Conservation (phyloP, 2,888 invertebrate genomes). For the Pardosa pseudoannulata region DNA sequence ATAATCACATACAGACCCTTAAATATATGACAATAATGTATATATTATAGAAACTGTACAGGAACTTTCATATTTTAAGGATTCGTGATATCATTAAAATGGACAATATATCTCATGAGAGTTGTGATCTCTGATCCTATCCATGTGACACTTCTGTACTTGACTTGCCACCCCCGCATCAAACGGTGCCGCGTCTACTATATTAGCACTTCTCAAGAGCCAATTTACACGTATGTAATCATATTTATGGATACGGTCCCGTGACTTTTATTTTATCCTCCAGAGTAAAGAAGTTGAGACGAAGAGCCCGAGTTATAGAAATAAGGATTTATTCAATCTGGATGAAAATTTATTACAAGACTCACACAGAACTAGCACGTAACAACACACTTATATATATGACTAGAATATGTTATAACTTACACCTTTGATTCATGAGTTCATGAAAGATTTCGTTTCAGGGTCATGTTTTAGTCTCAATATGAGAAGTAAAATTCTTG, state of each 20-base stretch:
- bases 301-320: conserved; percentile 50
- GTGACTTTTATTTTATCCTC: conserved; percentile 60
- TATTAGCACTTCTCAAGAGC: conserved; percentile 49
- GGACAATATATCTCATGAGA: no score
- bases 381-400: background rate
- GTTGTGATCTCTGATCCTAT: no score
- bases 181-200: conserved; percentile 30
- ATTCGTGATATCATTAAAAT: no score
- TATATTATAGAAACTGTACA: no score
- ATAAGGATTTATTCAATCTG: conserved; percentile 60
- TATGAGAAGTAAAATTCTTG: background rate
- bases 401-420: background rate
- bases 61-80: no score
- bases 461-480: no score
- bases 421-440: background rate
- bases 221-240: conserved; percentile 71
- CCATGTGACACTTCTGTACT: conserved; percentile 31
- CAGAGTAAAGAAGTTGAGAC: conserved; percentile 14
- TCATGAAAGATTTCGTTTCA: no score
- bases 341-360: conserved; percentile 58
- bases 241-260: conserved; percentile 67
- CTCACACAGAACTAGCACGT: background rate
- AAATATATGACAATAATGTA: no score
- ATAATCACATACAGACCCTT: no score
- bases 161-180: background rate